These are phyloP conservation scores for Liposcelis brunnea DNA, from an alignment of 2,888 invertebrate genomes.

Conservation along the genomic window DNA sequence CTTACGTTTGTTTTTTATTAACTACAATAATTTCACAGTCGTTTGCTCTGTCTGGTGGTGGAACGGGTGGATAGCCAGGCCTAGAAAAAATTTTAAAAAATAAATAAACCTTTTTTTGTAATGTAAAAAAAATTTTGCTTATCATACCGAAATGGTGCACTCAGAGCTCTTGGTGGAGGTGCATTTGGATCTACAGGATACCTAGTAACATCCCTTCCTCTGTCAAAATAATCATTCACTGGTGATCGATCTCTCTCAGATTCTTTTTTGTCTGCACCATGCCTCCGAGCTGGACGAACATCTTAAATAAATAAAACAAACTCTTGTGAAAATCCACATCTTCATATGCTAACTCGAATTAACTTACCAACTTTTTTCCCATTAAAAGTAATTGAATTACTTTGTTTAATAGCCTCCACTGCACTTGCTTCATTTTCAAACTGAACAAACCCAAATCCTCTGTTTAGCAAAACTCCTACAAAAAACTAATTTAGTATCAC, in stretches of 20 bases:
- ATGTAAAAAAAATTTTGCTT: too few relatives aligned
- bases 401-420: slow-evolving; percentile 50
- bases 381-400: slow-evolving; percentile 51
- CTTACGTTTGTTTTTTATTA: slow-evolving; percentile 64
- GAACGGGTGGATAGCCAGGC: neutral
- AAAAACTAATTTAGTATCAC: slow-evolving; percentile 11
- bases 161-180: neutral
- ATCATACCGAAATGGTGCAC: neutral
- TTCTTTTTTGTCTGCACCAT: slow-evolving; percentile 17
- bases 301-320: slow-evolving; percentile 11
- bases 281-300: slow-evolving; percentile 11
- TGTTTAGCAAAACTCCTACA: slow-evolving; percentile 47
- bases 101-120: too few relatives aligned
- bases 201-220: slow-evolving; percentile 5
- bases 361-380: slow-evolving; percentile 47
- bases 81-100: neutral
- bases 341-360: slow-evolving; percentile 26
- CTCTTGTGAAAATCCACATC: slow-evolving; percentile 16
- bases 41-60: slow-evolving; percentile 29
- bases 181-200: neutral
- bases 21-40: slow-evolving; percentile 86
- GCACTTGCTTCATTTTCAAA: slow-evolving; percentile 60
- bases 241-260: slow-evolving; percentile 26
- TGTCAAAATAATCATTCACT: slow-evolving; percentile 20
- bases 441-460: slow-evolving; percentile 77